Evolutionary conservation across 2,797 vertebrate genomes (phyloP).

Genomic region (Meriones psammophilus): DNA sequence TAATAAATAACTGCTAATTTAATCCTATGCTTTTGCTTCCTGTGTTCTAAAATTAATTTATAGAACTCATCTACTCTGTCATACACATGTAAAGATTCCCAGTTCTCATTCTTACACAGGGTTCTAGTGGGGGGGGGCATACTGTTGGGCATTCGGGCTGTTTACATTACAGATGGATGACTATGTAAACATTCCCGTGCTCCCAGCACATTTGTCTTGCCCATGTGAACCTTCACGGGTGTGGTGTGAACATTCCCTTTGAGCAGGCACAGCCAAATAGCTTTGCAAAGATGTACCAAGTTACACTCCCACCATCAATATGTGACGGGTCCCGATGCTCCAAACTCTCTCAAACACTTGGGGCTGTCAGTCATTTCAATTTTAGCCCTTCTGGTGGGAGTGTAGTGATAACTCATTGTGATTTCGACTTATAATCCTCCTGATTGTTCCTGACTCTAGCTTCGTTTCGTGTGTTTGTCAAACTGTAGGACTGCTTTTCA

Average conservation of each 20-base stretch:
- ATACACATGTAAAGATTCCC: background rate
- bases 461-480: slow-evolving; percentile 29
- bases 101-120: background rate
- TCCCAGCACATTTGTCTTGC: slow-evolving; percentile 1
- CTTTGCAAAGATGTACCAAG: slow-evolving; percentile 61
- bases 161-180: slow-evolving; percentile 34
- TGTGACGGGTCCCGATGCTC: slow-evolving; percentile 45
- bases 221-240: background rate
- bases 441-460: slow-evolving; percentile 31
- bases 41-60: slow-evolving; percentile 6
- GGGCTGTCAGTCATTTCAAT: slow-evolving; percentile 78
- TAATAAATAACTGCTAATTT: background rate
- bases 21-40: background rate
- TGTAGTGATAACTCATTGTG: slow-evolving; percentile 59
- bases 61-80: background rate
- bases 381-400: slow-evolving; percentile 67
- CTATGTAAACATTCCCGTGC: slow-evolving; percentile 17
- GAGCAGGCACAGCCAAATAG: slow-evolving; percentile 57
- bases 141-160: slow-evolving; percentile 20
- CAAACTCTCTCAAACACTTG: slow-evolving; percentile 56
- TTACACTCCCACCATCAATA: slow-evolving; percentile 70
- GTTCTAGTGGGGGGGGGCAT: background rate
- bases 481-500: slow-evolving; percentile 49
- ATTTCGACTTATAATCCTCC: slow-evolving; percentile 64
- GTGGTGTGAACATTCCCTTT: slow-evolving; percentile 15